Evolutionary conservation across 2,797 vertebrate species (phyloP), one percentile per base, ranked within the genome.

Genomic region (Phalanger gymnotis): DNA sequence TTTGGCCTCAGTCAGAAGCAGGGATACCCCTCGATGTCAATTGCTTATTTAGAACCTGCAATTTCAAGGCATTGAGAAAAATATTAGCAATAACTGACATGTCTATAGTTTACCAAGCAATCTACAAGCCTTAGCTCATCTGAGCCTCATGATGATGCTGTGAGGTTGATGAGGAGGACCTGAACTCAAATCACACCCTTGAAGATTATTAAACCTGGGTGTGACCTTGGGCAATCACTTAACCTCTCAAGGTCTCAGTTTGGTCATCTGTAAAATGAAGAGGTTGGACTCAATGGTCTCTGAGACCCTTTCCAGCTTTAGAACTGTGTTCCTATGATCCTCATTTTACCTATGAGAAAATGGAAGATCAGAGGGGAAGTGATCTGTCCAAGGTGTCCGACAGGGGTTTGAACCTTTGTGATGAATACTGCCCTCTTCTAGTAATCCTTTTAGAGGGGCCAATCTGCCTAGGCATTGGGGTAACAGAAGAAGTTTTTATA

Each of bases 271-370:
- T 12, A 34, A 66, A 66, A 66, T 34, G 58, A 66, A 34, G 31
- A 4, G 58, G 58, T 66, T 31, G 57, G 5, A 66, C 22, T 14
- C 34, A 66, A 2, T 31, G 57, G 30, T 31, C 31, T 66, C 58
- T n/a, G 5, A n/a, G n/a, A 81, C n/a, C 19, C n/a, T 81, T 47
- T 47, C 66, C n/a, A 40, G 14, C 34, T 66, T 66, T n/a, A n/a
- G 31, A n/a, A 2, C 16, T 73, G 25, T 73, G 66, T 22, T 40
- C 10, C 40, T 73, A 34, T 51, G 6, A 53, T 28, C 31, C 91
- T 94, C 92, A 7, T 89, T 61, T 53, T 5, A 87, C 53, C 93
- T 52, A 93, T n/a, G 93, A 92, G 27, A 40, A 92, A 94, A 53
- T 30, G 25, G 61, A 94, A 25, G 54, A n/a, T 0, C 53, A 51